Percentiles rank a stretch among this genome's conserved stretches.
Conservation (phyloP, 2,797 vertebrate genomes). For the Rousettus madagascariensis region DNA sequence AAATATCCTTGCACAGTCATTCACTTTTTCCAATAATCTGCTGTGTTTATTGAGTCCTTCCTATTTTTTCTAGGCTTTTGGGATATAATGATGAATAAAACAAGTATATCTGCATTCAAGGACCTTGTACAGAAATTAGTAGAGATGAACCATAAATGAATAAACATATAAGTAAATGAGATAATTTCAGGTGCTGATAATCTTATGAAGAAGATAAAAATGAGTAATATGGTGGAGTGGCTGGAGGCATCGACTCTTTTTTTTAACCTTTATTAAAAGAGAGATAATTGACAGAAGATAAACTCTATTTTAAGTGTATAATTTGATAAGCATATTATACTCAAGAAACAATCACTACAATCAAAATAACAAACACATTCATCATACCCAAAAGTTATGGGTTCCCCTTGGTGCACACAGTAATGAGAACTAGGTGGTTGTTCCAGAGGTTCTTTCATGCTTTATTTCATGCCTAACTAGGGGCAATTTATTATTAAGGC, state of each 20-base stretch:
- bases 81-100: not conserved
- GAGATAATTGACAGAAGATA: too few relatives aligned
- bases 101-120: not conserved
- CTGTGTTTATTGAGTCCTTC: not conserved
- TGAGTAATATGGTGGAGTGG: not conserved
- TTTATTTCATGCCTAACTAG: too few relatives aligned
- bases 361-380: too few relatives aligned
- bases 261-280: too few relatives aligned
- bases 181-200: not conserved
- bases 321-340: too few relatives aligned
- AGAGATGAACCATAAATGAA: not conserved
- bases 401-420: too few relatives aligned
- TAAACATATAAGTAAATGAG: not conserved
- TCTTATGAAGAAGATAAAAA: not conserved
- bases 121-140: not conserved
- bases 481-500: too few relatives aligned
- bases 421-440: too few relatives aligned
- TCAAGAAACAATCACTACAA: too few relatives aligned
- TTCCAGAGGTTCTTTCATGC: too few relatives aligned
- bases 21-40: not conserved
- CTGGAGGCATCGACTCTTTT: not conserved
- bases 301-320: too few relatives aligned
- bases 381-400: too few relatives aligned
- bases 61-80: constrained; percentile 7
- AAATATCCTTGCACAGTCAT: not conserved